Evolutionary conservation across 2,888 invertebrate species (phyloP).

Genomic region (Fissipunctia ypsillon): DNA sequence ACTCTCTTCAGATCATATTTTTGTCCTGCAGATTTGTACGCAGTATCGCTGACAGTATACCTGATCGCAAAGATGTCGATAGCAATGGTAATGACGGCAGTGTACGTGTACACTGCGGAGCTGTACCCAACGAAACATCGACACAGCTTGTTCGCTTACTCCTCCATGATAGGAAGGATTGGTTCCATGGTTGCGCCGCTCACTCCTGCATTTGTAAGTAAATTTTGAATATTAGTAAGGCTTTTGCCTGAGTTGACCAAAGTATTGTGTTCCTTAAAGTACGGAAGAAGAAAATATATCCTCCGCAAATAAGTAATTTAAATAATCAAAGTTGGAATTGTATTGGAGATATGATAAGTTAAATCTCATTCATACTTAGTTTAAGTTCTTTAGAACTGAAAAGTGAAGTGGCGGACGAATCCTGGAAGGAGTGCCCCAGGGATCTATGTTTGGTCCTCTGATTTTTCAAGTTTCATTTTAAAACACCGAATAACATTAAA

Average conservation of each 20-base stretch:
- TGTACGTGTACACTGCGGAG: slow-evolving; percentile 91
- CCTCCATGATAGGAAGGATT: slow-evolving; percentile 91
- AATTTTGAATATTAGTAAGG: neutral
- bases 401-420: fast-evolving
- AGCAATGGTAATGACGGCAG: slow-evolving; percentile 89
- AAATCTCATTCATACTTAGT: neutral
- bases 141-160: slow-evolving; percentile 90
- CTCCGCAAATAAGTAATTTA: no score
- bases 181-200: slow-evolving; percentile 91
- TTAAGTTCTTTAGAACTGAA: neutral
- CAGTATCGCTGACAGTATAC: slow-evolving; percentile 85
- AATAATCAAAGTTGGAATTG: neutral
- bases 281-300: no score
- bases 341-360: neutral
- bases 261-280: neutral
- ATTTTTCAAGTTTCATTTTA: neutral
- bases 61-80: slow-evolving; percentile 91
- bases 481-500: neutral
- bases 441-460: neutral
- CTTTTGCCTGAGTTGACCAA: neutral
- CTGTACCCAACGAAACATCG: slow-evolving; percentile 91
- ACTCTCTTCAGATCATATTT: neutral
- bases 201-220: slow-evolving; percentile 90
- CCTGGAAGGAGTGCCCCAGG: neutral
- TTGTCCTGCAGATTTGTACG: slow-evolving; percentile 55